These are phyloP conservation scores for Tetrax tetrax DNA, from an alignment of 2,113 vertebrate genomes.

Conservation along the genomic window DNA sequence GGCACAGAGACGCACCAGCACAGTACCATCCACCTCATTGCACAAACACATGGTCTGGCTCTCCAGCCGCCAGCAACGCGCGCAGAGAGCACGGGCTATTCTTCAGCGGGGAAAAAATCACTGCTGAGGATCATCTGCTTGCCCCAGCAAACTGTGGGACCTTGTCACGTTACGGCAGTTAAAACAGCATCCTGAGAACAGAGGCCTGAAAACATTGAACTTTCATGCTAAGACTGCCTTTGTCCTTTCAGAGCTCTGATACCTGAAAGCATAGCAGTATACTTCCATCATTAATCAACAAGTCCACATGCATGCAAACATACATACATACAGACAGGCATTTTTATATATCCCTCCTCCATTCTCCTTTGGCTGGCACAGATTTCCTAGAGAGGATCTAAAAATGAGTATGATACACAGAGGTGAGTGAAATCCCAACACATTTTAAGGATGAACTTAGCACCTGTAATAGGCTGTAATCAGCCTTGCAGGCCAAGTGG, in stretches of 20 bases:
- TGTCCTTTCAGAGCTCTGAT: not conserved
- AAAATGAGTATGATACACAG: not conserved
- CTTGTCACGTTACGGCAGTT: fast-evolving
- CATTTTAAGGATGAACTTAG: not conserved
- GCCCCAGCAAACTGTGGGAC: not conserved
- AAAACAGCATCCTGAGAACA: not conserved
- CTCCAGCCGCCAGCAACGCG: not conserved
- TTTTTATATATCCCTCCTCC: not conserved
- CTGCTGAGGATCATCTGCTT: not conserved
- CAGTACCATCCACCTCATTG: slow-evolving; percentile 53
- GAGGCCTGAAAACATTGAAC: not conserved
- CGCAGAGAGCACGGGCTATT: not conserved
- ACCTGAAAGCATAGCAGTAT: not conserved
- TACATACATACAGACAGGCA: not conserved
- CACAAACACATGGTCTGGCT: slow-evolving; percentile 16
- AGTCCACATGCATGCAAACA: not conserved
- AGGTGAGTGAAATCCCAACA: not conserved
- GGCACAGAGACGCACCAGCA: not conserved
- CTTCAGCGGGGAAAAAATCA: not conserved
- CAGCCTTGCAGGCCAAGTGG: not conserved
- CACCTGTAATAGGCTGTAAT: not conserved
- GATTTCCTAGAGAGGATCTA: not conserved
- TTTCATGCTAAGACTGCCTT: not conserved
- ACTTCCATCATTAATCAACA: not conserved
- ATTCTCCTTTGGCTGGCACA: not conserved